Conservation (phyloP, 2,113 vertebrate species). For the Nannospalax galili region DNA sequence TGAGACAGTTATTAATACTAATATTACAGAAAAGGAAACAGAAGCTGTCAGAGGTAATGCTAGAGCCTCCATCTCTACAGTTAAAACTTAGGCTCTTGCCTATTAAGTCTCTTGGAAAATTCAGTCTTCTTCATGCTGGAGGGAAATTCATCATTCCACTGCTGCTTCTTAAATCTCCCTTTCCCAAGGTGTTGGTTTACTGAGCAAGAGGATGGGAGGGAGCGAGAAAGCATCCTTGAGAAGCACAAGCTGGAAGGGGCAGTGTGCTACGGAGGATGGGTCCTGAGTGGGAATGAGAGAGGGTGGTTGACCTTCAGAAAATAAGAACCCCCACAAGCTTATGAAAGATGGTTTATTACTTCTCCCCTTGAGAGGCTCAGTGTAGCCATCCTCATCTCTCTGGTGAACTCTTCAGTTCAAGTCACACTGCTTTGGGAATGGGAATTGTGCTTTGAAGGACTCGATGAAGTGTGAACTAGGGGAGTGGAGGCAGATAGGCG, state of each 20-base stretch:
- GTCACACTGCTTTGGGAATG: rapidly evolving
- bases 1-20: background rate
- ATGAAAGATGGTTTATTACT: background rate
- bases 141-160: background rate
- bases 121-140: background rate
- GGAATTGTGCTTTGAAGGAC: background rate
- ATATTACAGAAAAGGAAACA: background rate
- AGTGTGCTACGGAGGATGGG: background rate
- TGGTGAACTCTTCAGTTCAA: no score
- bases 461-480: no score
- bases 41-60: background rate
- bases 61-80: background rate
- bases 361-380: background rate
- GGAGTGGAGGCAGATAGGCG: no score
- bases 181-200: background rate
- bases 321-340: background rate
- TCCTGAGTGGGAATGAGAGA: no score
- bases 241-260: no score
- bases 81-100: background rate
- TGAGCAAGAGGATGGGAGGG: background rate
- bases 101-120: background rate
- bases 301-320: background rate
- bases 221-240: background rate
- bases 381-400: background rate
- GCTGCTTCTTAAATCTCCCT: background rate